These are phyloP conservation scores for Tursiops truncatus DNA, from an alignment of 2,113 vertebrate species.

Conservation along the genomic window DNA sequence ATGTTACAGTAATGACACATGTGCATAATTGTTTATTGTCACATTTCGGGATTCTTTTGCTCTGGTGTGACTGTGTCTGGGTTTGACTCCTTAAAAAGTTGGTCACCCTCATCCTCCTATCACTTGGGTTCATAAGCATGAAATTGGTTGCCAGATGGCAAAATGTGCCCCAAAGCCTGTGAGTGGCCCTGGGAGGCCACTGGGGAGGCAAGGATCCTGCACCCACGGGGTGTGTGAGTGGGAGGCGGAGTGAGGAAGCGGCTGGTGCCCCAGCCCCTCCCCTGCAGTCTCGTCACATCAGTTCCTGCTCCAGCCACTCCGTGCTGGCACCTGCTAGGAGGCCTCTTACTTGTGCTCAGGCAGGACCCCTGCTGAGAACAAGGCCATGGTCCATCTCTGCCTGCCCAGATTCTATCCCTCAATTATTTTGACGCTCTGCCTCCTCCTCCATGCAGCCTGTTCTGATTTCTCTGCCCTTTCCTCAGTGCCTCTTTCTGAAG, in stretches of 20 bases:
- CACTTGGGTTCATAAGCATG: not conserved
- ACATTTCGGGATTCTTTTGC: not conserved
- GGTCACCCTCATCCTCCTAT: not conserved
- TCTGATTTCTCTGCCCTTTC: not conserved
- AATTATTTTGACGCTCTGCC: not conserved
- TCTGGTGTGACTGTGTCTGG: not conserved
- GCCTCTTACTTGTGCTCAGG: not conserved
- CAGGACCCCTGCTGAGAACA: not conserved
- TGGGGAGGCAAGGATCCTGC: not conserved
- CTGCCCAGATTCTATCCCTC: not conserved
- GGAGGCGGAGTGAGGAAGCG: not conserved
- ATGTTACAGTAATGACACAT: not conserved
- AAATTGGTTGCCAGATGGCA: not conserved
- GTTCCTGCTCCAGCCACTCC: not conserved
- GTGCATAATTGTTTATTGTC: not conserved
- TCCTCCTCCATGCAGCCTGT: not conserved
- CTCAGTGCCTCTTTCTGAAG: not conserved
- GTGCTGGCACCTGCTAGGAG: not conserved
- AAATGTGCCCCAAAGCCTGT: not conserved
- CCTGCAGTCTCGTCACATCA: fast-evolving
- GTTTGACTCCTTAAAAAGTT: not conserved
- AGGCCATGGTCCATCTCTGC: not conserved
- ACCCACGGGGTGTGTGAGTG: not conserved
- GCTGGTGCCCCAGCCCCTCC: not conserved
- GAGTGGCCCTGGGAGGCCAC: not conserved